Base-by-base conservation (phyloP, 2,888 invertebrate species). In the Tetropium fuscum region DNA sequence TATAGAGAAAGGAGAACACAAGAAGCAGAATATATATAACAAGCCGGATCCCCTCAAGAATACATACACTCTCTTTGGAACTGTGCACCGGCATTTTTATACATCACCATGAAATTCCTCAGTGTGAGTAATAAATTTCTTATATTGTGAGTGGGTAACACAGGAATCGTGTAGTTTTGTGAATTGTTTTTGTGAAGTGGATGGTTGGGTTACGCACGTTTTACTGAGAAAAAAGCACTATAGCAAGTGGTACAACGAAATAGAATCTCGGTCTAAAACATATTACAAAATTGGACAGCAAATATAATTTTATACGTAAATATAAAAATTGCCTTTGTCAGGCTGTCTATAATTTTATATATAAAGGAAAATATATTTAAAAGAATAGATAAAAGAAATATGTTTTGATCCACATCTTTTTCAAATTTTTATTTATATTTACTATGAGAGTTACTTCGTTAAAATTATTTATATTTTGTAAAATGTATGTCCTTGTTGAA, bases 1-100 rank as follows among this genome's bases (percentile, higher is more conserved):
- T 65, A 69, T 65, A 66, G 78, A 79, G 79, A 79, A 79, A 79
- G 79, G 78, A 77, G 78, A 75, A 74, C 76, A 75, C 72, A 70
- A 73, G 75, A 76, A 74, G 72, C 73, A 60, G 65, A 48, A 60
- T 72, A 74, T 79, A 80, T 80, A 80, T 72, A 79, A 76, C 71
- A 60, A 58, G 72, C 25, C 63, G 60, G 70, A 63, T 68, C 58
- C 69, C 71, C 69, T 69, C 70, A 59, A 64, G 58, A 53, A 48
- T 54, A 63, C 66, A 70, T 40, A 66, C 69, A 74, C 73, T 74
- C 74, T 78, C 72, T 68, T 67, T 69, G 58, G 64, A 51, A 51
- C 40, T 20, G 51, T 40, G 51, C 58, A 65, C 65, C 56, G 63
- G 44, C 49, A 51, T 51, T 61, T 70, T 69, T 49, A 66, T 56